These are phyloP conservation scores for Melopsittacus undulatus DNA, from an alignment of 2,797 vertebrate species.

Conservation along the genomic window DNA sequence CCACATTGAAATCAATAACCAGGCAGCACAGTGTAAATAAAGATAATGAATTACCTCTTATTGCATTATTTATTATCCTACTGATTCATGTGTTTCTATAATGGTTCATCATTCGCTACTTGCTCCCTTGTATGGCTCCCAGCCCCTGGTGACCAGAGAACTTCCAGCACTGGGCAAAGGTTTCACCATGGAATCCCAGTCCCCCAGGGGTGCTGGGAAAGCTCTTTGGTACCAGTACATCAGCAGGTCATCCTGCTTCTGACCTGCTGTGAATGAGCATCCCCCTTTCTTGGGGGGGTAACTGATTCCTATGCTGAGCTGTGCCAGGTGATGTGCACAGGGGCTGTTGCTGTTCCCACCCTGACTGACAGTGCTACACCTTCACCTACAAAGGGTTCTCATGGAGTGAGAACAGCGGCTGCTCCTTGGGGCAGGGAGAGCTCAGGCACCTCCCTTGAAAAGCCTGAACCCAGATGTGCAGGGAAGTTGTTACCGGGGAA, in stretches of 20 bases:
- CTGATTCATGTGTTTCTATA: neutral
- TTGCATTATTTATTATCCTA: slow-evolving; percentile 23
- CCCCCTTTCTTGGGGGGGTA: rapidly evolving
- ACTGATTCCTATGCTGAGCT: neutral
- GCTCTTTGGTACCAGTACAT: neutral
- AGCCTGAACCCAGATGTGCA: neutral
- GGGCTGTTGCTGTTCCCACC: neutral
- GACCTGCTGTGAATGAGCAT: neutral
- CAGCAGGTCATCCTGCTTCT: neutral
- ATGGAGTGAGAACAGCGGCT: rapidly evolving
- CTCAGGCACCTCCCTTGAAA: neutral
- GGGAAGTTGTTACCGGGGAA: neutral
- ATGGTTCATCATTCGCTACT: neutral
- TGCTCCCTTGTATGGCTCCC: neutral
- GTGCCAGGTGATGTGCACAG: rapidly evolving
- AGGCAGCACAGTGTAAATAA: neutral
- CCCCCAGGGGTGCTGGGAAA: neutral
- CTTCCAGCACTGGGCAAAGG: neutral
- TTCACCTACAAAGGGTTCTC: neutral
- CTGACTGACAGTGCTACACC: neutral
- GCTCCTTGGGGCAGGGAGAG: neutral
- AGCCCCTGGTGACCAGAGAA: neutral
- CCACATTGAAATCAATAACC: slow-evolving; percentile 2
- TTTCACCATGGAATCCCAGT: neutral
- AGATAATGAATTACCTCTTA: slow-evolving; percentile 11